These are phyloP conservation scores for Andrena hattorfiana DNA, from an alignment of 2,888 invertebrate species.

Conservation along the genomic window DNA sequence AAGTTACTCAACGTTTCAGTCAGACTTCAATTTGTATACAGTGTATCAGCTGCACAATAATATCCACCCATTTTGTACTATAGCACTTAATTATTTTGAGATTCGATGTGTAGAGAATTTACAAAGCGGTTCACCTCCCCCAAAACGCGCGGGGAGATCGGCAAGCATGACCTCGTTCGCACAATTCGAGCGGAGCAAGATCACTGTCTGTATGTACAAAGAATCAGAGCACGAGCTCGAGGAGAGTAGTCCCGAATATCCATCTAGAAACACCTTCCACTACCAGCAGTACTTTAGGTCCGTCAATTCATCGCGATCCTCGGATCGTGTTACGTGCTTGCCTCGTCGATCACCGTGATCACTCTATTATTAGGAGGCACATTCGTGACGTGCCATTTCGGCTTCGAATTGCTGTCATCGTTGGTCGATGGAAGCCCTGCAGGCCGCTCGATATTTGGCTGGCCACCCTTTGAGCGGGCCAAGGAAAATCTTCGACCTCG, in stretches of 20 bases:
- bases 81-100: constrained; percentile 8
- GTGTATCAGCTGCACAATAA: neutral
- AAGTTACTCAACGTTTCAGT: neutral
- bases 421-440: constrained; percentile 59
- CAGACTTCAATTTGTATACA: neutral
- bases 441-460: constrained; percentile 80
- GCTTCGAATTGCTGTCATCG: constrained; percentile 73
- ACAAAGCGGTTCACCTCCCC: neutral
- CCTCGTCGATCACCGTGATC: constrained; percentile 93
- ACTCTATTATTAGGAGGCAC: constrained; percentile 87
- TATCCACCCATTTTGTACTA: constrained; percentile 27
- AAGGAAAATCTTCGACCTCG: constrained; percentile 91
- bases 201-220: constrained; percentile 5
- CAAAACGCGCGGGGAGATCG: neutral
- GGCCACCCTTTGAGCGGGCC: constrained; percentile 85
- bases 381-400: constrained; percentile 84
- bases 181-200: neutral
- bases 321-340: constrained; percentile 84
- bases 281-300: neutral
- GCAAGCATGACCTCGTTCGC: neutral
- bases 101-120: neutral
- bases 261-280: neutral
- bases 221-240: neutral
- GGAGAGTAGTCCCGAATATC: neutral
- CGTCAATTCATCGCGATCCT: neutral